Conservation (phyloP, 2,888 invertebrate species). For the Biston betularia region DNA sequence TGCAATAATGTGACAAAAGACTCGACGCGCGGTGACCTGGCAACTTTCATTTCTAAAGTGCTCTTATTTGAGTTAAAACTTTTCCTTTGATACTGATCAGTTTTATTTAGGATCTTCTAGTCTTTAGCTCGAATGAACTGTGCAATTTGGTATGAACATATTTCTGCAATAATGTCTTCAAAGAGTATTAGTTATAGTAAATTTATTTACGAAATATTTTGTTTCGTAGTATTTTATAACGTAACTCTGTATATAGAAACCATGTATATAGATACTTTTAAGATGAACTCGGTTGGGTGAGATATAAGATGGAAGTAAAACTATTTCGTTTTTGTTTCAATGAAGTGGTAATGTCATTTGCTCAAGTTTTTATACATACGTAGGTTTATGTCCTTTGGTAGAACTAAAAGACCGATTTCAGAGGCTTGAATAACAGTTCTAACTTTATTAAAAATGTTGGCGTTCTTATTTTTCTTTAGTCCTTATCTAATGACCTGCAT, state of each 20-base stretch:
- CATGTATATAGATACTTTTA: background rate
- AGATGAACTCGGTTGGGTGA: background rate
- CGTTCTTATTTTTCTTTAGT: too few relatives aligned
- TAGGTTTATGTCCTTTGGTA: background rate
- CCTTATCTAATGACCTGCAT: too few relatives aligned
- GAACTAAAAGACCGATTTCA: too few relatives aligned
- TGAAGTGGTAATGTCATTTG: background rate
- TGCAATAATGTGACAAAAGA: conserved; percentile 1
- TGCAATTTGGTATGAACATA: conserved; percentile 14
- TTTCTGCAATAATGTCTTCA: conserved; percentile 11
- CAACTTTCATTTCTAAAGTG: background rate
- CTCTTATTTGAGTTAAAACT: background rate
- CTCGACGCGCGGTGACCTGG: conserved; percentile 2
- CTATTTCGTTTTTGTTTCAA: too few relatives aligned
- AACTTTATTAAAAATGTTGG: too few relatives aligned
- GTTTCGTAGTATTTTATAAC: background rate
- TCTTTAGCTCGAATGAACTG: conserved; percentile 23
- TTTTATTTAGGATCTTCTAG: conserved; percentile 24
- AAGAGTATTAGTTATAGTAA: background rate
- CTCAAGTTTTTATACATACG: background rate
- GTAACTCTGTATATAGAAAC: background rate
- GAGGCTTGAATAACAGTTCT: too few relatives aligned
- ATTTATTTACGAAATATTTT: background rate
- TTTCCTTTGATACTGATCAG: conserved; percentile 22
- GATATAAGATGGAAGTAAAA: too few relatives aligned